Evolutionary conservation across 2,797 vertebrate species (phyloP).

Genomic region (Hydrocynus forskahlii): DNA sequence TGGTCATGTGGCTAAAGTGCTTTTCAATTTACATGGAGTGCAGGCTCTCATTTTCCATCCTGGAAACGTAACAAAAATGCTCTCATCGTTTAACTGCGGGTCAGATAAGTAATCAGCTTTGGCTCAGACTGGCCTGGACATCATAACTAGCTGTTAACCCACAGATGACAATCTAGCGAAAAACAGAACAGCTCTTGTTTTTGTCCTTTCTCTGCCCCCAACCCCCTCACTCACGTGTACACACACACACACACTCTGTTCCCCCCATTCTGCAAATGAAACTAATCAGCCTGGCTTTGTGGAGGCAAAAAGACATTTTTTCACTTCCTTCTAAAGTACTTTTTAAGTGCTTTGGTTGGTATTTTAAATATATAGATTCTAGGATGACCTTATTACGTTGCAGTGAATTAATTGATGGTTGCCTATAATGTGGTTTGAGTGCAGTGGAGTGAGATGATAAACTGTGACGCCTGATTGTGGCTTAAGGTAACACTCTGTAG

Average conservation of each 20-base stretch:
- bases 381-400: constrained; percentile 11
- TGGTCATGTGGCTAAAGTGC: constrained; percentile 53
- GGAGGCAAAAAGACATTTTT: not conserved
- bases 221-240: not conserved
- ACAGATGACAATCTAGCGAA: constrained; percentile 50
- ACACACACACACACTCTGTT: not conserved
- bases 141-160: constrained; percentile 62
- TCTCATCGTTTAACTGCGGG: constrained; percentile 59
- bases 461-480: constrained; percentile 4
- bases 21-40: constrained; percentile 60
- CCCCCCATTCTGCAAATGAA: not conserved
- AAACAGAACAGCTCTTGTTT: constrained; percentile 53
- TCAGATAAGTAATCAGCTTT: constrained; percentile 60
- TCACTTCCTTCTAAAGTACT: not conserved
- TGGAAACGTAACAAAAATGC: constrained; percentile 63
- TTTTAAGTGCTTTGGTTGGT: not conserved
- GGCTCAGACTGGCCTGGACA: constrained; percentile 41
- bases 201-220: constrained; percentile 9
- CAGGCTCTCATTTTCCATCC: constrained; percentile 50
- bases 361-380: not conserved
- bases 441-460: constrained; percentile 8
- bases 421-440: constrained; percentile 9
- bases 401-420: not conserved
- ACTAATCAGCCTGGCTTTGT: not conserved
- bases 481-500: constrained; percentile 45